Conservation (phyloP, 30 jellyfish, hydroid and myxozoan genomes). For the Turritopsis rubra region DNA sequence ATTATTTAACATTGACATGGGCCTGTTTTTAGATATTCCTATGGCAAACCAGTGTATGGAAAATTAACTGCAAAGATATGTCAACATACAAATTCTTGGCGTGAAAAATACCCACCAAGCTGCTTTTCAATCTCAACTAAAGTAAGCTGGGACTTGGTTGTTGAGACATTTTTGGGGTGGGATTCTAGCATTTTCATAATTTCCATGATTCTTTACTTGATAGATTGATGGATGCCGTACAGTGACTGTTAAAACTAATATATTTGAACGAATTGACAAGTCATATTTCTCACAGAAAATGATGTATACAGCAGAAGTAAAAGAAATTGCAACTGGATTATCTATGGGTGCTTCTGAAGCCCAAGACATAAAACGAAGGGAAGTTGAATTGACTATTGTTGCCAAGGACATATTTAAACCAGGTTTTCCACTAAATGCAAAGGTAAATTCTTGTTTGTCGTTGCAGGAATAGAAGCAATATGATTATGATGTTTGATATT, state of each 20-base stretch:
- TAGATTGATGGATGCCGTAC: slow-evolving; percentile 71
- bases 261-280: not conserved
- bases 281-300: not conserved
- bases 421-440: slow-evolving; percentile 67
- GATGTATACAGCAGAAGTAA: slow-evolving; percentile 51
- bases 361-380: slow-evolving; percentile 13
- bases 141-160: not conserved
- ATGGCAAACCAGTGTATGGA: slow-evolving; percentile 82
- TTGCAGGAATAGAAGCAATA: too few relatives aligned
- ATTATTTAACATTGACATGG: not conserved
- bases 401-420: slow-evolving; percentile 86
- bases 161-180: too few relatives aligned
- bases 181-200: too few relatives aligned
- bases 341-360: slow-evolving; percentile 37
- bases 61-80: slow-evolving; percentile 50
- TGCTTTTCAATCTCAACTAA: not conserved
- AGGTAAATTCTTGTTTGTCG: slow-evolving; percentile 54
- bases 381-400: slow-evolving; percentile 44
- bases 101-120: not conserved
- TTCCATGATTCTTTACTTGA: too few relatives aligned
- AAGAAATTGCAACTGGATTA: slow-evolving; percentile 73
- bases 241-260: not conserved
- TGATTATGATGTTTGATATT: too few relatives aligned
- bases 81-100: not conserved
- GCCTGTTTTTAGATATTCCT: slow-evolving; percentile 56